phyloP scores from a whole-genome alignment of 1,140 invertebrate species.

The Drosophila burlai region DNA sequence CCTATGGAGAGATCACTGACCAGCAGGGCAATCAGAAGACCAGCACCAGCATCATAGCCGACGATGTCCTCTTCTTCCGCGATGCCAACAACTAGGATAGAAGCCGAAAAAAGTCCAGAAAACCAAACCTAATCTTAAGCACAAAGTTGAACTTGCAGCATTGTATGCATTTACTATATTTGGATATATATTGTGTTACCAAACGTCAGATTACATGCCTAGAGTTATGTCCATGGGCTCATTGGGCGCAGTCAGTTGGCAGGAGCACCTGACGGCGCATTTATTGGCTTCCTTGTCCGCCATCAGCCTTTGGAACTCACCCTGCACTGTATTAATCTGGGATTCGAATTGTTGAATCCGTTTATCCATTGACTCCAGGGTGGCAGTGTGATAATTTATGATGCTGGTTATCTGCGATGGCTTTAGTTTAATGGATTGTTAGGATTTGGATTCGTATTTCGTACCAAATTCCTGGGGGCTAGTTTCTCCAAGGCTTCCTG shows the following conservation, averaged over 20 bases:
- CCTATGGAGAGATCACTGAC: constrained; percentile 94
- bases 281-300: not conserved
- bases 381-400: constrained; percentile 36
- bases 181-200: constrained; percentile 19
- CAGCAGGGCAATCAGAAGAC: constrained; percentile 89
- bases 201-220: constrained; percentile 13
- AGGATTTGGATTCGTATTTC: not conserved
- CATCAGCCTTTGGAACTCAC: constrained; percentile 11
- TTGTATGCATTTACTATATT: constrained; percentile 54
- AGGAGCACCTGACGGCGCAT: constrained; percentile 2
- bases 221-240: not conserved
- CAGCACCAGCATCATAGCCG: constrained; percentile 93
- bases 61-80: constrained; percentile 93
- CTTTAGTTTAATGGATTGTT: not conserved
- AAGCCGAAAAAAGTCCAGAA: not conserved
- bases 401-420: constrained; percentile 31
- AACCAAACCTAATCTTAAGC: constrained; percentile 55
- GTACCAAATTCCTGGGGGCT: constrained; percentile 27
- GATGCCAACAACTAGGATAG: constrained; percentile 61
- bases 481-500: not conserved
- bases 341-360: constrained; percentile 22
- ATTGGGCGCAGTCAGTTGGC: not conserved
- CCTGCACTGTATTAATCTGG: not conserved
- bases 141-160: constrained; percentile 66
- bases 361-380: constrained; percentile 35